Percentiles rank a stretch among this genome's conserved stretches.
phyloP scores from a whole-genome alignment of 2,888 invertebrate genomes.

The Cryptocephalus primarius region DNA sequence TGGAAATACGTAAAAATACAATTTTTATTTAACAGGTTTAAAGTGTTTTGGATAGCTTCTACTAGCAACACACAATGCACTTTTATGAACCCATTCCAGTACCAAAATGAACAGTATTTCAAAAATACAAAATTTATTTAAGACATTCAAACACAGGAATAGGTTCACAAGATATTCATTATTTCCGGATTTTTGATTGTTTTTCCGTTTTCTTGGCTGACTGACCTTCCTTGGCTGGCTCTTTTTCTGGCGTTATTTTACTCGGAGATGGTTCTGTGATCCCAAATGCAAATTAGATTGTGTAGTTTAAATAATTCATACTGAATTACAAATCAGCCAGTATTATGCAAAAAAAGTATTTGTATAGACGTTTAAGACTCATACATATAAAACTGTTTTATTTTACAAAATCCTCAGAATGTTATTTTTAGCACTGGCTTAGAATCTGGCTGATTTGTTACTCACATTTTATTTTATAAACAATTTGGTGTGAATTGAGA shows the following conservation, averaged over 20 bases:
- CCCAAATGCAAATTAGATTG: conserved; percentile 5
- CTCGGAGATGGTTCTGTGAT: conserved; percentile 16
- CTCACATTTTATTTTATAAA: no score
- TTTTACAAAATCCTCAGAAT: no score
- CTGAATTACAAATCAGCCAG: conserved; percentile 3
- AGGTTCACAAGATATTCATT: conserved; percentile 9
- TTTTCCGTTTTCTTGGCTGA: conserved; percentile 11
- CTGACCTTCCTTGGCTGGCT: conserved; percentile 15
- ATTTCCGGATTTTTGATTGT: conserved; percentile 5
- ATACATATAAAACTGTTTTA: not conserved
- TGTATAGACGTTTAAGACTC: not conserved
- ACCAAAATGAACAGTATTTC: conserved; percentile 2
- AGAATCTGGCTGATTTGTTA: no score
- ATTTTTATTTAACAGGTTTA: conserved; percentile 7
- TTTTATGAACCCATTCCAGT: conserved; percentile 8
- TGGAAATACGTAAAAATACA: conserved; percentile 8
- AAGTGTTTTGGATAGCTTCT: conserved; percentile 2
- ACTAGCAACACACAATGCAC: conserved; percentile 4
- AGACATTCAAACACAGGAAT: conserved; percentile 2
- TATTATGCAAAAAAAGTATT: conserved; percentile 1
- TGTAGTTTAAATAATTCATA: conserved; percentile 3
- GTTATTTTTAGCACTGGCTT: no score
- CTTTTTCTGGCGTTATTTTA: conserved; percentile 27
- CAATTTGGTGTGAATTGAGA: not conserved
- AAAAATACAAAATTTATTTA: conserved; percentile 1